A percentile compares a stretch with the other conserved stretches of the same genome.
Evolutionary conservation across 2,113 vertebrate genomes (phyloP).

Genomic region (Phaethon lepturus): DNA sequence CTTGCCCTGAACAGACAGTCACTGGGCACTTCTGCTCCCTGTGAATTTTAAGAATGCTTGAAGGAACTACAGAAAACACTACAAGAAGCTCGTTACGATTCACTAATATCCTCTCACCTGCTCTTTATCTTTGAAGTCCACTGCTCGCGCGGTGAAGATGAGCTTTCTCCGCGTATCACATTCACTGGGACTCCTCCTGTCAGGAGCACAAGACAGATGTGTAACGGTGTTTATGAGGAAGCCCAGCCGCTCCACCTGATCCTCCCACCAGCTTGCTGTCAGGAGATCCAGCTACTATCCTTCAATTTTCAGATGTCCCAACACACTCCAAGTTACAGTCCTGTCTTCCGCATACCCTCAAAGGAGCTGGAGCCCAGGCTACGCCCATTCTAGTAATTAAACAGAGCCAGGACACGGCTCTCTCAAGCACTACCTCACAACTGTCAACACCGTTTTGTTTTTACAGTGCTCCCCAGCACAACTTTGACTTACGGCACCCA

Average conservation of each 20-base stretch:
- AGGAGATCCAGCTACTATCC: not conserved
- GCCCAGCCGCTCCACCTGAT: not conserved
- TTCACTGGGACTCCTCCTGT: not conserved
- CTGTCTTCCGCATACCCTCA: not conserved
- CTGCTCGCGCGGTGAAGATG: not conserved
- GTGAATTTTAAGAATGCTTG: not conserved
- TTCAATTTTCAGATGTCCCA: not conserved
- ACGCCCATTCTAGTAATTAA: not conserved
- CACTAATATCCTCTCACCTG: not conserved
- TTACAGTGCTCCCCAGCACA: not conserved
- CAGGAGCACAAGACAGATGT: not conserved
- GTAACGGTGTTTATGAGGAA: not conserved
- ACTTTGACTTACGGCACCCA: not conserved
- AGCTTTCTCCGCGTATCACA: not conserved
- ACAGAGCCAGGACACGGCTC: not conserved
- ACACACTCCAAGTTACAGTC: not conserved
- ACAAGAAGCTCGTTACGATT: not conserved
- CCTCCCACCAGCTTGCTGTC: not conserved
- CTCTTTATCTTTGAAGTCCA: not conserved
- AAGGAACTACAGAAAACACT: not conserved
- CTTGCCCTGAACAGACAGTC: not conserved
- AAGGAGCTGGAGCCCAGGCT: not conserved
- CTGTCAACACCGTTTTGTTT: not conserved
- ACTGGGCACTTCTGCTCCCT: not conserved
- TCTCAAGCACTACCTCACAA: not conserved